phyloP scores from a whole-genome alignment of 2,888 invertebrate species.

The Drosophila recens region DNA sequence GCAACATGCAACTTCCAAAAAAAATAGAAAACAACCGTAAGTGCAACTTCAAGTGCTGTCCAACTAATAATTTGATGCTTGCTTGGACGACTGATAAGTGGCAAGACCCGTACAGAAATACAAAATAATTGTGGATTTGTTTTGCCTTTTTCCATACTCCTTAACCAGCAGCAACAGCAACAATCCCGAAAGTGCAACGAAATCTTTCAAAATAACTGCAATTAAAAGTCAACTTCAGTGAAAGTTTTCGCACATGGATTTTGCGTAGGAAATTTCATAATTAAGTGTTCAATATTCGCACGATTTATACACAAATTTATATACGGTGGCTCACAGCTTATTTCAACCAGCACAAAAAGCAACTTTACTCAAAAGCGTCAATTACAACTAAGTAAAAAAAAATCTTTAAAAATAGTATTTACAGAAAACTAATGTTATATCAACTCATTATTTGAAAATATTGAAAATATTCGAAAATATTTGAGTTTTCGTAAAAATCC shows the following conservation, averaged over 20 bases:
- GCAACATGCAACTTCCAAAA: conserved; percentile 16
- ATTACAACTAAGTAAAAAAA: no score
- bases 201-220: conserved; percentile 50
- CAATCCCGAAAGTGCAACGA: conserved; percentile 42
- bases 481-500: no score
- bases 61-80: conserved; percentile 56
- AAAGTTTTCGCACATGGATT: conserved; percentile 65
- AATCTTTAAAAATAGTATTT: no score
- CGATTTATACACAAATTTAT: conserved; percentile 28
- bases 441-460: no score
- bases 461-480: no score
- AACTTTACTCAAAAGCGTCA: no score
- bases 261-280: conserved; percentile 57
- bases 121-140: conserved; percentile 58
- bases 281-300: conserved; percentile 66
- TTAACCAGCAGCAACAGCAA: conserved; percentile 26
- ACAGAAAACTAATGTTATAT: no score
- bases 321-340: no score
- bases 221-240: conserved; percentile 68
- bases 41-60: conserved; percentile 37
- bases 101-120: conserved; percentile 17
- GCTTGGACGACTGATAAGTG: conserved; percentile 41
- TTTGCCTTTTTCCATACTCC: conserved; percentile 20
- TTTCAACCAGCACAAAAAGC: no score
- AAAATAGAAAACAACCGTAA: conserved; percentile 25